phyloP scores from a whole-genome alignment of 2,797 vertebrate genomes.

The Acrossocheilus wenchowensis region DNA sequence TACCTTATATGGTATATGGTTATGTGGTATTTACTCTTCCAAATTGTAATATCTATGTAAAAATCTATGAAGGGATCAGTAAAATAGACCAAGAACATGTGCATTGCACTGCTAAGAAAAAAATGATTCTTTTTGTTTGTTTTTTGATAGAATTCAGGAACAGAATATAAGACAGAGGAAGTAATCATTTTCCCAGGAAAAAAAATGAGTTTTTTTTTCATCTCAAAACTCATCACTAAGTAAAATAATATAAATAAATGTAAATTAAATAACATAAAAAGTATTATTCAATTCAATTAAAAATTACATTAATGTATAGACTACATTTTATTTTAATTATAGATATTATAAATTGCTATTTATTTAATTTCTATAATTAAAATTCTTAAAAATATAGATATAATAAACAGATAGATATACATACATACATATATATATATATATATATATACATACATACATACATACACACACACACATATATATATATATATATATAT shows the following conservation, averaged over 20 bases:
- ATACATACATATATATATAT: too few species aligned
- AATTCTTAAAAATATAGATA: not conserved
- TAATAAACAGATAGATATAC: too few species aligned
- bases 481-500: too few species aligned
- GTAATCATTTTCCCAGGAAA: not conserved
- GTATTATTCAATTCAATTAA: not conserved
- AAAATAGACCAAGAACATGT: not conserved
- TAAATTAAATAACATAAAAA: not conserved
- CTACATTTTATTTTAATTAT: not conserved
- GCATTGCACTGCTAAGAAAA: not conserved
- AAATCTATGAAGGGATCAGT: not conserved
- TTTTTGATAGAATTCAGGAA: not conserved
- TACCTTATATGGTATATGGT: conserved; percentile 19
- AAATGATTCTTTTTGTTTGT: not conserved
- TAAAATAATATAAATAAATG: not conserved
- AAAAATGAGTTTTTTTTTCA: not conserved
- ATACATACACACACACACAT: too few species aligned
- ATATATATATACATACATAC: too few species aligned
- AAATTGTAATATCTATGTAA: not conserved
- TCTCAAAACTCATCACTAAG: not conserved
- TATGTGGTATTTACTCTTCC: not conserved
- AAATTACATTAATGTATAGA: not conserved
- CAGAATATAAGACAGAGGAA: not conserved
- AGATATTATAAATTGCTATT: not conserved
- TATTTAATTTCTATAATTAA: not conserved